Conservation (phyloP, 2,113 vertebrate species). For the Pseudopipra pipra region DNA sequence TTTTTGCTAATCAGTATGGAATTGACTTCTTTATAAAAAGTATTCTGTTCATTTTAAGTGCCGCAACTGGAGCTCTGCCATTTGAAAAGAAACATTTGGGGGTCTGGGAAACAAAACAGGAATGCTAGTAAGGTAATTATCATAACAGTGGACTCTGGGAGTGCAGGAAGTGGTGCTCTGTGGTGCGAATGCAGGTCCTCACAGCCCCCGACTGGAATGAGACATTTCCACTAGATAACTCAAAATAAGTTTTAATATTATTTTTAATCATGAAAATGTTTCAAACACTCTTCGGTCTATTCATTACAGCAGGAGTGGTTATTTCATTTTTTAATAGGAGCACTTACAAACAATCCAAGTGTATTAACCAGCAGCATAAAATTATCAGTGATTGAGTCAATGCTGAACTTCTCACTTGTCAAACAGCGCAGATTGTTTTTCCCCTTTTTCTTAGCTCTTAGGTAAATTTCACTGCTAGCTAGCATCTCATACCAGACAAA, state of each 20-base stretch:
- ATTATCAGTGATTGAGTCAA: conserved; percentile 67
- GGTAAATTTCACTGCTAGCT: conserved; percentile 68
- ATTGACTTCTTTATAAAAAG: conserved; percentile 28
- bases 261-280: conserved; percentile 62
- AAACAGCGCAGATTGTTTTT: conserved; percentile 52
- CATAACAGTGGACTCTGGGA: conserved; percentile 60
- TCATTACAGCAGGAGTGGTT: conserved; percentile 64
- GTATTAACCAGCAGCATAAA: conserved; percentile 73
- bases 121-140: conserved; percentile 67
- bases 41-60: not conserved
- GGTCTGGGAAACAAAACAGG: conserved; percentile 59
- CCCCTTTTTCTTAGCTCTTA: conserved; percentile 60
- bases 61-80: conserved; percentile 46
- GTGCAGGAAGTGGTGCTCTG: conserved; percentile 54
- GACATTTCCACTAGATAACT: conserved; percentile 33
- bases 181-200: conserved; percentile 12
- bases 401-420: conserved; percentile 70
- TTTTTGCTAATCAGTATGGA: conserved; percentile 48
- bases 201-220: conserved; percentile 9
- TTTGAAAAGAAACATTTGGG: conserved; percentile 64
- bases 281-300: conserved; percentile 36
- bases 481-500: conserved; percentile 66
- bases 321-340: conserved; percentile 68
- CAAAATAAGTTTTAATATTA: conserved; percentile 47
- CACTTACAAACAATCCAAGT: conserved; percentile 73